Evolutionary conservation across 1,140 invertebrate species (phyloP), one percentile per base, ranked within the genome.

Genomic region (Kradibia gibbosae): DNA sequence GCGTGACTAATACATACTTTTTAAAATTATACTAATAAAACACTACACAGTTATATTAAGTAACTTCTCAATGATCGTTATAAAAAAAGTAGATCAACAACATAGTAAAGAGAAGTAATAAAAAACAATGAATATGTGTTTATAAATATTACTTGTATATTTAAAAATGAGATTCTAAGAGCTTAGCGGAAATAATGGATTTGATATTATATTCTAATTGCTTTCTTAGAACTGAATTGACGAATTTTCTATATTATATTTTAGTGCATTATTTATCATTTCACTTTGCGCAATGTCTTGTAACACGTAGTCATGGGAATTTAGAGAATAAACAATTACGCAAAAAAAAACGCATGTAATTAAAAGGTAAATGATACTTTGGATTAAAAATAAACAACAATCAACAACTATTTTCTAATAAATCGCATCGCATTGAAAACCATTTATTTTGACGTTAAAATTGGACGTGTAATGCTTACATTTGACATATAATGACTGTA

Each of bases 21-120:
- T 65, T 67, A 39, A 22, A 67, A 67, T 39, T 67, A 67, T 67
- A 67, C 34, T 39, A 67, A 67, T 67, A 67, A 67, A 67, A 39
- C 62, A 22, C 34, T 67, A 67, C 36, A 67, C 34, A 67, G 62
- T 39, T 67, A 39, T 67, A 67, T 67, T 67, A 67, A 67, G 62
- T 67, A 39, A 67, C 62, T 67, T 67, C 34, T 39, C 62, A 39
- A 39, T 39, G 36, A 67, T 67, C 62, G 62, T 65, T 65, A 22
- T 65, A 65, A 39, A 67, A 67, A 39, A 67, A 67, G 62, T 67
- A 67, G 36, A 67, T 67, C 62, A 39, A 67, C 34, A 39, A 67
- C 36, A 67, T 20, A 65, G 60, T 65, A 36, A 65, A 65, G 28
- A 39, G 28, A 67, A 67, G 34, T 39, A 67, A 20, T 39, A 39